Base-by-base conservation (phyloP, 2,113 vertebrate species). In the Poeciliopsis turrubarensis region DNA sequence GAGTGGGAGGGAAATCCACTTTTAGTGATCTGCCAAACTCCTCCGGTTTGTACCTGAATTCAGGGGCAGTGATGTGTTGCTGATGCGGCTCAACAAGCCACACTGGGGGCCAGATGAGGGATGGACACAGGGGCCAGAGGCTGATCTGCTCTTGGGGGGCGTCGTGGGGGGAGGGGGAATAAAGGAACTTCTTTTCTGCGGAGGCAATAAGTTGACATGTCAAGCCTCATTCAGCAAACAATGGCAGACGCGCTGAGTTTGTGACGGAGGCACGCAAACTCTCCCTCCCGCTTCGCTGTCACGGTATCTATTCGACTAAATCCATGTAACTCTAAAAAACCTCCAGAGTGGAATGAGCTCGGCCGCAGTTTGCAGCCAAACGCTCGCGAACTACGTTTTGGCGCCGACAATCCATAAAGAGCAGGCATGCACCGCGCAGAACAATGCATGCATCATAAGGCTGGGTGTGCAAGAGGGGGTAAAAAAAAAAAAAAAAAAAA, bases 1-100 rank as follows among this genome's bases (percentile, higher is more conserved):
- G 89, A 80, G 65, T 63, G 83, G 84, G 79, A 73, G 76, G 78
- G 44, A 87, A 81, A 80, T 84, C 82, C 83, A 88, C 88, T 91
- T 57, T 93, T 83, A 92, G 91, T 87, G 90, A 89, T 73, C 82
- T 78, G 78, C 89, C 83, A 83, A 91, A 92, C 92, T 92, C 81
- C 88, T 89, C 89, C 70, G 84, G 88, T 87, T 85, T 85, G 81
- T 93, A 92, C 88, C 85, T 91, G 90, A 89, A 94, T 91, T 91
- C 92, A 94, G 83, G 85, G 72, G 90, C 90, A 90, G 83, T 87
- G 88, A 85, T 92, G 91, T 88, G 90, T 93, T 89, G 89, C 87
- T 90, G 87, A 90, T 91, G 89, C 73, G 78, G 83, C 88, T 91
- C 83, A 92, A 87, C 82, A 84, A 88, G 78, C 86, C 82, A 70